Percentiles rank a stretch among this genome's conserved stretches.
Evolutionary conservation across 1,140 invertebrate genomes (phyloP).

Genomic region (Drosophila repletoides): DNA sequence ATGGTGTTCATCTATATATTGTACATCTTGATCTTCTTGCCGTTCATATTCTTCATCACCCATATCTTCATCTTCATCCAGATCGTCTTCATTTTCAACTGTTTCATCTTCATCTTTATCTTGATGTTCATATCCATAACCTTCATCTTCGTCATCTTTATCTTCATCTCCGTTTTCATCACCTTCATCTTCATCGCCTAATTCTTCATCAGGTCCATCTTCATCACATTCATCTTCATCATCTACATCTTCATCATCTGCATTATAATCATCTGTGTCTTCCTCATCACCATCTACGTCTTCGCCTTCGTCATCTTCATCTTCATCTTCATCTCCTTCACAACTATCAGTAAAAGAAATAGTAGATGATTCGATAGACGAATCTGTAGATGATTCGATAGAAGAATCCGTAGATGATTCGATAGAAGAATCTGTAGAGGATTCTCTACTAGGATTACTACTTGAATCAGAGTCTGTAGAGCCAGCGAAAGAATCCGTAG

Average conservation of each 20-base stretch:
- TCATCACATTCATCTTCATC: neutral
- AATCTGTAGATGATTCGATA: too few relatives aligned
- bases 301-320: neutral
- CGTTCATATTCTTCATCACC: too few relatives aligned
- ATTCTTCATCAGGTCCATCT: neutral
- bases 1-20: too few relatives aligned
- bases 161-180: neutral
- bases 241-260: neutral
- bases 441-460: too few relatives aligned
- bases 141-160: neutral
- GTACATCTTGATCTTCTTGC: too few relatives aligned
- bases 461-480: too few relatives aligned
- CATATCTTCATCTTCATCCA: too few relatives aligned
- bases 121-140: neutral
- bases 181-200: neutral
- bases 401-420: too few relatives aligned
- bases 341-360: neutral
- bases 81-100: too few relatives aligned
- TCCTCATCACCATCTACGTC: neutral
- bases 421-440: too few relatives aligned
- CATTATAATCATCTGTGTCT: neutral
- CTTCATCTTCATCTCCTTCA: neutral
- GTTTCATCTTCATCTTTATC: neutral
- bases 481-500: too few relatives aligned
- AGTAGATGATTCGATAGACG: neutral